Conservation (phyloP, 2,113 vertebrate genomes). For the Polyodon spathula region DNA sequence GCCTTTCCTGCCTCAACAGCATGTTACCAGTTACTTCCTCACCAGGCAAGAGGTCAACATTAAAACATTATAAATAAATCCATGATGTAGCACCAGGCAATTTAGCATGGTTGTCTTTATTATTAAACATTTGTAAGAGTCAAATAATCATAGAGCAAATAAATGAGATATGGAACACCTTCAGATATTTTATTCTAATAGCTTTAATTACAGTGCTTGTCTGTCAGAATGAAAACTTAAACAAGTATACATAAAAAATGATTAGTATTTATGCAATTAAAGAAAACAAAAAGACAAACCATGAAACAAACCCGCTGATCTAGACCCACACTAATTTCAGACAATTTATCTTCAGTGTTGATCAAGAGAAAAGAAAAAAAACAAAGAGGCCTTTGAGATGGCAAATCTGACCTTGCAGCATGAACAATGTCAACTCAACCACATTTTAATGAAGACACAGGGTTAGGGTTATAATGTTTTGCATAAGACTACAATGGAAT, state of each 20-base stretch:
- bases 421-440: conserved; percentile 42
- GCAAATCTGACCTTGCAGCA: conserved; percentile 70
- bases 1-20: too few species aligned
- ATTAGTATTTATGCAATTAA: conserved; percentile 55
- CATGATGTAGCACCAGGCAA: too few species aligned
- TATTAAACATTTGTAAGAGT: neutral
- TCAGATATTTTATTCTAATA: conserved; percentile 63
- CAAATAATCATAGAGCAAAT: neutral
- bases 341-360: conserved; percentile 73
- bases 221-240: conserved; percentile 67
- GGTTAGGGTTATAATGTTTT: conserved; percentile 17
- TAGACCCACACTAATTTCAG: conserved; percentile 58
- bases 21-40: too few species aligned
- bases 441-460: conserved; percentile 9
- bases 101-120: too few species aligned
- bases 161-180: conserved; percentile 2
- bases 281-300: conserved; percentile 63
- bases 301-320: conserved; percentile 69
- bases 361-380: conserved; percentile 64
- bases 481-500: conserved; percentile 45
- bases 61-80: too few species aligned
- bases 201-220: conserved; percentile 87
- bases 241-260: conserved; percentile 78
- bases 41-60: too few species aligned
- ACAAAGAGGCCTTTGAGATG: conserved; percentile 37